These are phyloP conservation scores for Eunapius fragilis DNA, from an alignment of 37 sponge, comb jelly and placozoan species.

Conservation along the genomic window DNA sequence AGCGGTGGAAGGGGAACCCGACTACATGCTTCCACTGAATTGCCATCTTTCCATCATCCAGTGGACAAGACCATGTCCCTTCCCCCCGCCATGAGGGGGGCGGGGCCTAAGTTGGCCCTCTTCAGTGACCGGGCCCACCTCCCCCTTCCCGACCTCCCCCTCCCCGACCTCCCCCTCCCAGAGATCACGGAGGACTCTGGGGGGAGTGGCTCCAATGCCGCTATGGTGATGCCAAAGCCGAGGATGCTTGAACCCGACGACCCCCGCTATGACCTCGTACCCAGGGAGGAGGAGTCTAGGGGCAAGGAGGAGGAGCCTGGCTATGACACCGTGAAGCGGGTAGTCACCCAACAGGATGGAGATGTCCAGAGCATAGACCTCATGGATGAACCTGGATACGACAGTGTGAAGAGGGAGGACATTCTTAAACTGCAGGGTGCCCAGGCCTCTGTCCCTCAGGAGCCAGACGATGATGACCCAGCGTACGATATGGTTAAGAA, in stretches of 20 bases:
- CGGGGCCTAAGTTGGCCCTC: not conserved
- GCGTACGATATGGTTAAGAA: not conserved
- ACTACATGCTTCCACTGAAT: too few relatives aligned
- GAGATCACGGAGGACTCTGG: conserved; percentile 58
- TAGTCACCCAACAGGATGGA: not conserved
- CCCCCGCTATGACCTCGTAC: conserved; percentile 23
- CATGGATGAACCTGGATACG: conserved; percentile 40
- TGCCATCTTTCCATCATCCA: not conserved
- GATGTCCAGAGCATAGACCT: not conserved
- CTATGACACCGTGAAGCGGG: conserved; percentile 62
- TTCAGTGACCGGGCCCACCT: conserved; percentile 2
- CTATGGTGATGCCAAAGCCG: not conserved
- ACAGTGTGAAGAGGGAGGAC: conserved; percentile 20
- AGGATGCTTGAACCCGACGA: not conserved
- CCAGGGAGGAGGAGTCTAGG: not conserved
- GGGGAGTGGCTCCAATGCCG: not conserved
- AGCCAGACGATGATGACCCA: not conserved
- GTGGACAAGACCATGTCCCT: conserved; percentile 21
- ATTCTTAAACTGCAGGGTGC: not conserved
- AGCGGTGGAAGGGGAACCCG: not conserved
- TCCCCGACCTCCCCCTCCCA: conserved; percentile 46
- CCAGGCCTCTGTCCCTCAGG: not conserved
- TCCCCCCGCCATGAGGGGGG: conserved; percentile 15
- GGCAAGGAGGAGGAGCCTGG: conserved; percentile 56
- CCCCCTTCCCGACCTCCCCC: too few relatives aligned